phyloP scores from a whole-genome alignment of 2,888 invertebrate genomes.

The Pristionchus japonicus region DNA sequence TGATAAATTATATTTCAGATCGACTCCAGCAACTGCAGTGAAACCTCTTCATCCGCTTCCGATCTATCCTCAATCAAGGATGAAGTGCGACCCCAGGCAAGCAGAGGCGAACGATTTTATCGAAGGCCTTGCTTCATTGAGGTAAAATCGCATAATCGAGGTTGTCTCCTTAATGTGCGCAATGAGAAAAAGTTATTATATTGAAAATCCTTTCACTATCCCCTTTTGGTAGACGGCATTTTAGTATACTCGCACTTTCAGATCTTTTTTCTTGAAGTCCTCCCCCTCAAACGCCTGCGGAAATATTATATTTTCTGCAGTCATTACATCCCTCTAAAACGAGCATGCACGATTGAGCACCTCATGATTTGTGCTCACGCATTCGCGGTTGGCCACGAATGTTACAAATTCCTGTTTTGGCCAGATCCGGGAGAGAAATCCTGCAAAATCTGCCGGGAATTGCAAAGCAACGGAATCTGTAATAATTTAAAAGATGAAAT shows the following conservation, averaged over 20 bases:
- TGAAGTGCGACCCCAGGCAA: neutral
- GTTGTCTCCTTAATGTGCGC: neutral
- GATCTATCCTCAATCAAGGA: neutral
- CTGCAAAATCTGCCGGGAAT: neutral
- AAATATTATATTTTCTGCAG: no score
- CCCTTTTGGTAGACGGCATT: no score
- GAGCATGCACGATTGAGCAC: neutral
- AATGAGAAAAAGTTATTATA: neutral
- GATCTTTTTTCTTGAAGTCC: no score
- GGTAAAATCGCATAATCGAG: neutral
- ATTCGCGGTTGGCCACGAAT: neutral
- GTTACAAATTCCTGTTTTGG: neutral
- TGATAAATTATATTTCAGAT: slow-evolving; percentile 10
- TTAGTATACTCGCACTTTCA: no score
- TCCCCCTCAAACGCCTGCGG: no score
- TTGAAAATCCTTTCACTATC: no score
- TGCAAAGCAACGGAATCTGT: neutral
- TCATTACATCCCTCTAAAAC: neutral
- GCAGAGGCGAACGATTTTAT: slow-evolving; percentile 14
- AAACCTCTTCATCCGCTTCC: neutral
- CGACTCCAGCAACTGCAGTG: neutral
- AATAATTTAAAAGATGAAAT: neutral
- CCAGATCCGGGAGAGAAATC: neutral
- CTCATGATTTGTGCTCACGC: neutral
- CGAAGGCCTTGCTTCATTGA: slow-evolving; percentile 17